Evolutionary conservation across 1,140 invertebrate species (phyloP), one percentile per base, ranked within the genome.

Genomic region (Aphaenogaster ashmeadi): DNA sequence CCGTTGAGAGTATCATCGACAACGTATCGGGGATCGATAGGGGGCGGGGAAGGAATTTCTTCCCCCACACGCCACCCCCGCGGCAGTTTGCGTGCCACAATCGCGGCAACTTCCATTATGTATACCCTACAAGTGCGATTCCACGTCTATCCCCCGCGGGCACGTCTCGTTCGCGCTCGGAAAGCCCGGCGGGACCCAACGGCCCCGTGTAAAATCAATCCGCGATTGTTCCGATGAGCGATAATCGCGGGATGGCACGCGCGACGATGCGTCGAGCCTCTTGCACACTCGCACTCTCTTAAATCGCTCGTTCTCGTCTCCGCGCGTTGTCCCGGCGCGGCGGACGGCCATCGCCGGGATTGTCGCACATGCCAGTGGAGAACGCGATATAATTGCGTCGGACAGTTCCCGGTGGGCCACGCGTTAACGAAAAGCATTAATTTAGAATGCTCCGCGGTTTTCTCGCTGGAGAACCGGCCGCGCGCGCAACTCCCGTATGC

Each of bases 371-470:
- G 88, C 71, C 86, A 11, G 64, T 64, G 91, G 90, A 81, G 86
- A 90, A 87, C 81, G 41, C 79, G 79, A 91, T 93, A 93, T 93
- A 93, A 93, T 93, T 93, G 89, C 90, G 85, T 89, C 78, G 77
- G 85, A 79, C 50, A 64, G 71, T 18, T 77, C 64, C 72, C 78
- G 44, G 44, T 52, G 72, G 62, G n/a, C 18, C 56, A 74, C 81
- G 85, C 86, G 90, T 92, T 93, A 93, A 92, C 89, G 92, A 88
- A 92, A 92, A 89, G 87, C 92, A 91, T 92, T 93, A 93, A 93
- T 93, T 91, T 92, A 92, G 86, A 93, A 92, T 92, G 89, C 74
- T 72, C 85, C 47, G 87, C 66, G 91, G 87, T 88, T 88, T 90
- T 93, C 91, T 92, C 90, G 78, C 58, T 74, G 66, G 85, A 84